phyloP scores from a whole-genome alignment of 2,888 invertebrate species.

The Brachynemurus nebulosus region DNA sequence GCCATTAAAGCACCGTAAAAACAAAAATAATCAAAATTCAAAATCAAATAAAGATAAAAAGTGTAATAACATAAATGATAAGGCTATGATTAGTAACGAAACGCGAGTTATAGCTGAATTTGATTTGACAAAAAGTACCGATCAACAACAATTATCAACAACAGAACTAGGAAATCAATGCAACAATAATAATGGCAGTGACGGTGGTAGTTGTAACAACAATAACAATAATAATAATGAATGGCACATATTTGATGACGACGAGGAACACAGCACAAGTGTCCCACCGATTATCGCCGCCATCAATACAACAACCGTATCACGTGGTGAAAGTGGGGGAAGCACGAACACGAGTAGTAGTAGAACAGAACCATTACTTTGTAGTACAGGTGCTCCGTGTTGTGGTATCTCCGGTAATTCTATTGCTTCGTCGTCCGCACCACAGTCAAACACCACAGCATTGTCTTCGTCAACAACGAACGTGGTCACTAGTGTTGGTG shows the following conservation, averaged over 20 bases:
- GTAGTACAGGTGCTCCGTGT: too few species aligned
- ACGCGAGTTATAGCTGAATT: constrained; percentile 4
- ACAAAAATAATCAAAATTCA: neutral
- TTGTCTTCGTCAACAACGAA: too few species aligned
- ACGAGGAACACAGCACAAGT: too few species aligned
- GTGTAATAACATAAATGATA: constrained; percentile 1
- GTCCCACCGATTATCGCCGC: neutral
- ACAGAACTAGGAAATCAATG: too few species aligned
- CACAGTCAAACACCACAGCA: too few species aligned
- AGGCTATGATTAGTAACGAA: neutral
- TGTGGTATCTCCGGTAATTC: too few species aligned
- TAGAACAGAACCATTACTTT: too few species aligned
- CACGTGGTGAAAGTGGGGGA: constrained; percentile 17
- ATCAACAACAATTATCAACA: neutral
- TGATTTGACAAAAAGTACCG: neutral
- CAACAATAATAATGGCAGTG: neutral
- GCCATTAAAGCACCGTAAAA: neutral
- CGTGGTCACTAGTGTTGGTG: too few species aligned
- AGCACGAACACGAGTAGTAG: constrained; percentile 28
- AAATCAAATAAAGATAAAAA: neutral
- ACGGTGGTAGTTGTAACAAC: neutral
- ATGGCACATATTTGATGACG: too few species aligned
- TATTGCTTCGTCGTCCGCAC: too few species aligned
- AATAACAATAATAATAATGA: neutral
- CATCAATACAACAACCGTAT: constrained; percentile 23